Evolutionary conservation across 2,113 vertebrate genomes (phyloP).

Genomic region (Dascyllus trimaculatus): DNA sequence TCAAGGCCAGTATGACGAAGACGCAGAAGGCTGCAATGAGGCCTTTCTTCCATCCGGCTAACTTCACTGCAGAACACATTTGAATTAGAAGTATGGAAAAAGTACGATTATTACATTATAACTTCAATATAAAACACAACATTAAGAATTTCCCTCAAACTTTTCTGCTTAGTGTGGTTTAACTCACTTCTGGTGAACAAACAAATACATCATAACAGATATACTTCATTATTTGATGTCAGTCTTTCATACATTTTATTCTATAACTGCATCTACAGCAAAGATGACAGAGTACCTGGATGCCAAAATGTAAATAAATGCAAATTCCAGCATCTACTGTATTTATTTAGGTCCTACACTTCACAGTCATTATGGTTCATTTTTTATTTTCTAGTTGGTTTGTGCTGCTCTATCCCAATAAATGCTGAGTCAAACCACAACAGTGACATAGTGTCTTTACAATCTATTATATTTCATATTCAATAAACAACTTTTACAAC

Average conservation of each 20-base stretch:
- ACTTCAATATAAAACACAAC: background rate
- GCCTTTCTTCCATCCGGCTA: conserved; percentile 83
- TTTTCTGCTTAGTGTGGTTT: background rate
- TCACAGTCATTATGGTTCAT: no score
- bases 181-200: background rate
- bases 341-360: no score
- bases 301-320: no score
- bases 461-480: no score
- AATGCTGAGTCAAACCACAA: conserved; percentile 5
- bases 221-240: no score
- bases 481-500: no score
- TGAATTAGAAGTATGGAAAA: background rate
- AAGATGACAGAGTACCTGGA: no score
- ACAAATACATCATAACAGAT: background rate
- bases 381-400: background rate
- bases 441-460: no score
- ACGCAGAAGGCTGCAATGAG: conserved; percentile 72
- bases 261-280: no score
- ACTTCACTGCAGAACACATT: conserved; percentile 74
- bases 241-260: no score
- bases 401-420: background rate
- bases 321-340: no score
- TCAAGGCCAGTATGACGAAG: conserved; percentile 63
- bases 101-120: background rate
- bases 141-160: background rate